Evolutionary conservation across 1,140 invertebrate species (phyloP), one percentile per base, ranked within the genome.

Genomic region (Solenopsis fugax): DNA sequence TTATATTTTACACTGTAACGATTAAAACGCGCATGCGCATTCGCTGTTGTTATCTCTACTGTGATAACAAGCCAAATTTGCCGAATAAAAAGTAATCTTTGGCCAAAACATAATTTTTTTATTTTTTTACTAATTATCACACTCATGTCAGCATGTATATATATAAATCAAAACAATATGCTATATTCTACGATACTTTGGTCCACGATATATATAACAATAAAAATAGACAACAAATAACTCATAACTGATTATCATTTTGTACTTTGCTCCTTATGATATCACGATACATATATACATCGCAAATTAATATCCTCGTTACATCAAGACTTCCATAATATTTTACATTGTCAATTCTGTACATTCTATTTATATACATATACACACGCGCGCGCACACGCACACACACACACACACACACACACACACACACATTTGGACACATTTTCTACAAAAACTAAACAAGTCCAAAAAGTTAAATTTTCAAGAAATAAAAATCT

Each of bases 251-350:
- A 87, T 81, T 56, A 87, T 54, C 56, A 21, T 18, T 87, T 87
- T 87, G 86, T 87, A 87, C 86, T 87, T 84, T 87, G 56, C 37
- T 67, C 60, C 52, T 73, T 41, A 56, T 48, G 34, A 45, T 86
- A 67, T 64, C 21, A 45, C 24, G 7, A 29, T 41, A 78, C 5
- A 52, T 12, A 41, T 45, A 48, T 48, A 77, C 64, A 85, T 85
- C 34, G 62, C 37, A 84, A 58, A 2, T 52, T 65, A 67, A 56
- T 52, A n/a, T 72, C 13, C n/a, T 81, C 12, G 37, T 58, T 69
- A 81, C 76, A 86, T 52, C 21, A 50, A 50, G 18, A 71, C 48
- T 58, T 16, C 62, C 37, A 12, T 56, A 37, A 48, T 80, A 73
- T n/a, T 87, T 75, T 56, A 87, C 24, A 73, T 58, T 64, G 12